These are phyloP conservation scores for Philereme vetulata DNA, from an alignment of 2,888 invertebrate genomes.

Conservation along the genomic window DNA sequence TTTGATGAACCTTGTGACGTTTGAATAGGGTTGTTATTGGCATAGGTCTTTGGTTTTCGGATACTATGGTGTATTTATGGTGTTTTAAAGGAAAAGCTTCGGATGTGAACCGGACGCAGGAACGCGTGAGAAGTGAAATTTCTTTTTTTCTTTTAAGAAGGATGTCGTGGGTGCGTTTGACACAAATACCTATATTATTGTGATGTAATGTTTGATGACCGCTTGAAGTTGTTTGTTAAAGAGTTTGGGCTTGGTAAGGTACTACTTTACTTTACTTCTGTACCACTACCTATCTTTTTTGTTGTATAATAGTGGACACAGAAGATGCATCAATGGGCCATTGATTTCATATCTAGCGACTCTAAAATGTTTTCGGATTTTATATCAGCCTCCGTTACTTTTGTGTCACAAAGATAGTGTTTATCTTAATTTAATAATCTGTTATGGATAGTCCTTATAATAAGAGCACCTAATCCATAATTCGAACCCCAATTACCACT, in stretches of 20 bases:
- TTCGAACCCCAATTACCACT: too few relatives aligned
- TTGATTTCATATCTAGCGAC: too few relatives aligned
- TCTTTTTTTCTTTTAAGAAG: conserved; percentile 66
- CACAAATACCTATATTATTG: conserved; percentile 56
- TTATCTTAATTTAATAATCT: too few relatives aligned
- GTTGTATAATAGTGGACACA: too few relatives aligned
- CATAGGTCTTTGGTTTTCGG: conserved; percentile 3
- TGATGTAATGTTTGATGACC: conserved; percentile 41
- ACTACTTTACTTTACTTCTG: too few relatives aligned
- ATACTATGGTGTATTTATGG: conserved; percentile 41
- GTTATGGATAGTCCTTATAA: too few relatives aligned
- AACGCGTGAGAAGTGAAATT: conserved; percentile 74
- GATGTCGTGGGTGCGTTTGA: conserved; percentile 67
- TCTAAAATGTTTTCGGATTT: too few relatives aligned
- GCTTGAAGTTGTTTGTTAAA: conserved; percentile 19
- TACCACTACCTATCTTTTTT: too few relatives aligned
- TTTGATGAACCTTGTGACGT: conserved; percentile 28
- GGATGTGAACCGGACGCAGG: conserved; percentile 76
- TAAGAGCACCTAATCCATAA: too few relatives aligned
- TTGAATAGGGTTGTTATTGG: conserved; percentile 41
- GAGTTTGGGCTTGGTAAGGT: conserved; percentile 3
- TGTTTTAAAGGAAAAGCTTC: conserved; percentile 73
- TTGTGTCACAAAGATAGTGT: too few relatives aligned
- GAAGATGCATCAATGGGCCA: too few relatives aligned
- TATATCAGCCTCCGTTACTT: too few relatives aligned